These are phyloP conservation scores for Meloe dianella DNA, from an alignment of 2,888 invertebrate genomes.

Conservation along the genomic window DNA sequence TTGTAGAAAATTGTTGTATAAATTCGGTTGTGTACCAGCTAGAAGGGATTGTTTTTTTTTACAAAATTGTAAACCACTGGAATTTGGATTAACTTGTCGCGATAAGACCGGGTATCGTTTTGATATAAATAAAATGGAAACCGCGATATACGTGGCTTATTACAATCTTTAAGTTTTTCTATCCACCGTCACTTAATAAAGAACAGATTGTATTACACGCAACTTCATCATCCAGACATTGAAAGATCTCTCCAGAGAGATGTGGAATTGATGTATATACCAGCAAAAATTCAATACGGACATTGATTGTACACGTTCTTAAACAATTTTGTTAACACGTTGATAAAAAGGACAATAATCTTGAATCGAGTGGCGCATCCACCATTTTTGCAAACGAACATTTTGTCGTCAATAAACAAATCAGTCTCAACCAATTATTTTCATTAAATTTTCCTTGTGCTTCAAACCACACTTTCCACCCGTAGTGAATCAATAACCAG, in stretches of 20 bases:
- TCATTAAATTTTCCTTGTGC: background rate
- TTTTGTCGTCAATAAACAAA: background rate
- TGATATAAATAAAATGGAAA: too few relatives aligned
- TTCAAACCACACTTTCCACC: background rate
- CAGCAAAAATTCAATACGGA: background rate
- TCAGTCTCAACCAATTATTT: background rate
- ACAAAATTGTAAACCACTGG: background rate
- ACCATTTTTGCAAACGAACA: background rate
- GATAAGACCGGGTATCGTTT: too few relatives aligned
- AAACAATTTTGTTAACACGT: background rate
- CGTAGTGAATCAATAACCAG: background rate
- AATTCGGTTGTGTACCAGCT: background rate
- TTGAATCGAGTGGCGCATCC: background rate
- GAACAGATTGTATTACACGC: background rate
- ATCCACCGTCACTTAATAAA: background rate
- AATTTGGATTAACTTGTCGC: background rate
- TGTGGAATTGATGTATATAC: background rate
- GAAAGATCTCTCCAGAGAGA: background rate
- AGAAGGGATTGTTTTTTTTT: background rate
- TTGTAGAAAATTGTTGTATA: background rate
- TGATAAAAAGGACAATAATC: background rate
- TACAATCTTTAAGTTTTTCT: too few relatives aligned
- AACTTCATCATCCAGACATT: background rate
- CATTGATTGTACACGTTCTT: background rate
- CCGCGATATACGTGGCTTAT: too few relatives aligned